Base-by-base conservation (phyloP, 2,888 invertebrate genomes). In the Schizotus pectinicornis region DNA sequence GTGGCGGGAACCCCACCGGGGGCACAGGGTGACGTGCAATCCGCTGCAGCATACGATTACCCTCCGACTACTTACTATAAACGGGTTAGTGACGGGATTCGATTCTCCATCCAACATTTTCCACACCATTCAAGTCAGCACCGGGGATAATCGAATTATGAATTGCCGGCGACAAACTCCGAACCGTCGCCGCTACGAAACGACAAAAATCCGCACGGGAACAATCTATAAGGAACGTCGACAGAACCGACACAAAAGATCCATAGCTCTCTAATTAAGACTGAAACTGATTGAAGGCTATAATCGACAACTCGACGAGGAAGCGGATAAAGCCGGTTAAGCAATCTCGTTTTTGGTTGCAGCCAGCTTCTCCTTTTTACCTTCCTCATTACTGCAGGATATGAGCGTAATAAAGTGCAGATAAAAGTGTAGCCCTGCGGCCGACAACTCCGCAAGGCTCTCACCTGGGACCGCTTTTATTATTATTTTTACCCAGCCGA, bases 1-100 rank as follows among this genome's bases (percentile, higher is more conserved):
- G 43, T 38, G 50, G 50, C 38, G 41, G 52, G 52, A 43, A 22
- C 22, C 43, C 53, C 53, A 53, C 38, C 39, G 47, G 38, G 22
- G 22, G 22, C 22, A 22, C 22, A 22, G 41, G 53, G 46, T 7
- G 43, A 52, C 45, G 11, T 47, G 47, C 47, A 47, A 36, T 37
- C 46, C 42, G 32, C 46, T 47, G 54, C 54, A 54, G 13, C 34
- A 34, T 11, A 34, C 37, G 43, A 52, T 45, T 42, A 52, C 52
- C 22, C 22, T 43, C 43, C 38, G 45, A 43, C 51, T 36, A 43
- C 51, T 52, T 35, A 31, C 31, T 43, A 12, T 49, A 13, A 39
- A 49, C 43, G 52, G 36, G 53, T 53, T 38, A 36, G 22, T 37
- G 32, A 37, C 45, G 32, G 33, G 38, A 32, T 45, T 34, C 53